Conservation (phyloP, 1,140 invertebrate species). For the Tetragnatha versicolor region DNA sequence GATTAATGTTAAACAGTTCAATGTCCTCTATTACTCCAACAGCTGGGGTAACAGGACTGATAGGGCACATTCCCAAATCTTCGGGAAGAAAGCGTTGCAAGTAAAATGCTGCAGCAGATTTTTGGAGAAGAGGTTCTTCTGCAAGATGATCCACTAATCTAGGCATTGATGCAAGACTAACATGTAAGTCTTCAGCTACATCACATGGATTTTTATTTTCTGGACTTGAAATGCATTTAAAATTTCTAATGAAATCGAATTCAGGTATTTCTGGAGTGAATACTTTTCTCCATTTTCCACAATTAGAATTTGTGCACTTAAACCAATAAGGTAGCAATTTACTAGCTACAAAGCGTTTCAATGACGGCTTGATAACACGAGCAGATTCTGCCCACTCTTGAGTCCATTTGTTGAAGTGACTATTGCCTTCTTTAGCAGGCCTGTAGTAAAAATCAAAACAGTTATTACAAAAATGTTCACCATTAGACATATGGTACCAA, state of each 20-base stretch:
- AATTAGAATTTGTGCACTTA: conserved; percentile 60
- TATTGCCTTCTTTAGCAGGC: conserved; percentile 63
- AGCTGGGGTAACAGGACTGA: conserved; percentile 61
- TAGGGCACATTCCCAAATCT: conserved; percentile 65
- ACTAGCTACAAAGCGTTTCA: conserved; percentile 61
- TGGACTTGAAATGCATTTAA: conserved; percentile 56
- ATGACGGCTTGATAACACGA: conserved; percentile 59
- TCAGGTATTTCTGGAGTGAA: conserved; percentile 57
- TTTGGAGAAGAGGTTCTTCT: conserved; percentile 61
- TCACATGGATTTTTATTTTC: conserved; percentile 5
- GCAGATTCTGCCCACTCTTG: conserved; percentile 61
- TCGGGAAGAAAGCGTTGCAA: conserved; percentile 64
- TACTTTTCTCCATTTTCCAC: conserved; percentile 64
- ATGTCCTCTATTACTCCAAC: conserved; percentile 10
- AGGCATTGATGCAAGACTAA: neutral
- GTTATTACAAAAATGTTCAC: conserved; percentile 67
- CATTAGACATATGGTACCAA: conserved; percentile 65
- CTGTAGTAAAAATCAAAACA: conserved; percentile 66
- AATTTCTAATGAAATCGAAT: conserved; percentile 60
- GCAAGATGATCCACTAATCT: conserved; percentile 61
- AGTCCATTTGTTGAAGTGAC: conserved; percentile 62
- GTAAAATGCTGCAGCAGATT: conserved; percentile 65
- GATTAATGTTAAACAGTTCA: conserved; percentile 61
- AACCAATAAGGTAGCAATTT: conserved; percentile 65
- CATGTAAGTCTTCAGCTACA: conserved; percentile 12